phyloP scores from a whole-genome alignment of 2,113 vertebrate species.

The Chaetorhynchus papuensis region DNA sequence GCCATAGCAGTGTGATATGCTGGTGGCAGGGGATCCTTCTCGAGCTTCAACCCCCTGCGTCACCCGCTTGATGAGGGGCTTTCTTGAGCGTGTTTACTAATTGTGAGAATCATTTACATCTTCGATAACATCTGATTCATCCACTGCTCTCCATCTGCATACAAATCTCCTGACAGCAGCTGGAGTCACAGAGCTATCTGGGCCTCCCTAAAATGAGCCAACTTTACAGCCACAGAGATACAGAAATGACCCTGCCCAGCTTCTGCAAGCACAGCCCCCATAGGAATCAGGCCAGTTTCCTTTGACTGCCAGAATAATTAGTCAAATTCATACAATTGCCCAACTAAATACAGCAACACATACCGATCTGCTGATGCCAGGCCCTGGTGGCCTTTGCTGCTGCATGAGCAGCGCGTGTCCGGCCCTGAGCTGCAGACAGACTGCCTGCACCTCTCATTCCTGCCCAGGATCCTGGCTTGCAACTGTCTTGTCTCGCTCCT shows the following conservation, averaged over 20 bases:
- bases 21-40: not conserved
- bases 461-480: rapidly evolving
- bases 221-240: not conserved
- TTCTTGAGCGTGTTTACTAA: constrained; percentile 28
- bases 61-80: not conserved
- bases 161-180: constrained; percentile 14
- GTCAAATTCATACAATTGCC: constrained; percentile 1
- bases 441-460: not conserved
- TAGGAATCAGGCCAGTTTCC: not conserved
- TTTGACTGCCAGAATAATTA: not conserved
- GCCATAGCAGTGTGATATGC: not conserved
- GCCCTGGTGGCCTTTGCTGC: not conserved
- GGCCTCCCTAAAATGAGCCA: not conserved
- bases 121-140: not conserved
- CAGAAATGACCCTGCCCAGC: not conserved
- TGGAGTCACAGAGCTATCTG: not conserved
- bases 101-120: constrained; percentile 14
- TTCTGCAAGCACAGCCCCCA: not conserved
- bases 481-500: rapidly evolving
- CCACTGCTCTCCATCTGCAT: constrained; percentile 12
- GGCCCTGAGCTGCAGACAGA: not conserved
- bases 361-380: constrained; percentile 12
- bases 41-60: not conserved
- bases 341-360: not conserved
- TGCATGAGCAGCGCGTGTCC: not conserved